A percentile compares a stretch with the other conserved stretches of the same genome.
Evolutionary conservation across 2,113 vertebrate genomes (phyloP).

Genomic region (Gallinago media): DNA sequence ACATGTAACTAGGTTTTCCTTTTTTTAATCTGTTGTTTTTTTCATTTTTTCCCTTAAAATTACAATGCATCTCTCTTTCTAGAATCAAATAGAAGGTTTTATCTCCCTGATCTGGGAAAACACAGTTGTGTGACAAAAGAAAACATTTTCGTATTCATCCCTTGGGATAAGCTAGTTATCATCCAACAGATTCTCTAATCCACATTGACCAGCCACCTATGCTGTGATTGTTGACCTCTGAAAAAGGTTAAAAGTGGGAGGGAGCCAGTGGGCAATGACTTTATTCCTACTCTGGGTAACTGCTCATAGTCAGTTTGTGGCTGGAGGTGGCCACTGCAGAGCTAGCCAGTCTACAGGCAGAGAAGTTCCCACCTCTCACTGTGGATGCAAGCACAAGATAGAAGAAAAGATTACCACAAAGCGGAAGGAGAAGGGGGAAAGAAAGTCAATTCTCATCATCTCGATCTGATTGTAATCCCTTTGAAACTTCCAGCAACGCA

Average conservation of each 20-base stretch:
- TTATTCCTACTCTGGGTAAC: background rate
- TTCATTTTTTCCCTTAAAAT: background rate
- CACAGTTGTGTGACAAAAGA: background rate
- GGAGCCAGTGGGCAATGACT: background rate
- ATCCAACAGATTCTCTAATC: background rate
- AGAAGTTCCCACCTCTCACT: background rate
- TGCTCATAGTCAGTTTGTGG: background rate
- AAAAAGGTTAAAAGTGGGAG: background rate
- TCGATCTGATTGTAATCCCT: rapidly evolving
- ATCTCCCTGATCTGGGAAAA: background rate
- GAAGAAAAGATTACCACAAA: background rate
- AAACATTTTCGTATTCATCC: background rate
- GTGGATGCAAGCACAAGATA: background rate
- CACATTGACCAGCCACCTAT: background rate
- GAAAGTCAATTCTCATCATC: background rate
- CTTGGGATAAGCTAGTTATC: background rate
- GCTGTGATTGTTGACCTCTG: background rate
- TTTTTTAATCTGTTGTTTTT: background rate
- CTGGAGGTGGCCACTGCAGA: background rate
- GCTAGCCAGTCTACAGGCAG: background rate
- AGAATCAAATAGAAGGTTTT: background rate
- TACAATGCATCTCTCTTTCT: background rate
- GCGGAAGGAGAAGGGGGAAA: background rate
- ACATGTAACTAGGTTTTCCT: background rate
- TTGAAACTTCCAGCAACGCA: background rate